Percentiles rank a stretch among this genome's conserved stretches.
Conservation (phyloP, 2,797 vertebrate genomes). For the Paramormyrops hopkinsi region DNA sequence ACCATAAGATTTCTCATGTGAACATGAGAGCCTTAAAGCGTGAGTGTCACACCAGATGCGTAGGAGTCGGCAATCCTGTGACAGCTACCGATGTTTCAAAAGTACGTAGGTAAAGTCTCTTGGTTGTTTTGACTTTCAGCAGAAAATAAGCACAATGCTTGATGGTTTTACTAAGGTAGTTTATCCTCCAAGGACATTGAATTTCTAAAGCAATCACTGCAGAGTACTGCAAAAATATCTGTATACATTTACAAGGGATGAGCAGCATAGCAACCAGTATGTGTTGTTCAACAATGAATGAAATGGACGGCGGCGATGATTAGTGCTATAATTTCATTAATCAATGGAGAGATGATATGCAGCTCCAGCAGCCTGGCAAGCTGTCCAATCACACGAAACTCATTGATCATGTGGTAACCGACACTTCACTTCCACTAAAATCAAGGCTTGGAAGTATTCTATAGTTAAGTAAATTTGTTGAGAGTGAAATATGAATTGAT, state of each 20-base stretch:
- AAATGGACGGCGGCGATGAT: background rate
- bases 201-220: conserved; percentile 24
- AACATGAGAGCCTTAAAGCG: background rate
- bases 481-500: background rate
- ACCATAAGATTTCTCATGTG: background rate
- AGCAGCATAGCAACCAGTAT: background rate
- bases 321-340: background rate
- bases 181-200: conserved; percentile 2
- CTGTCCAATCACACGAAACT: background rate
- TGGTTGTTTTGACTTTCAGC: background rate
- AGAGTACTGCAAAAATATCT: background rate
- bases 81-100: background rate
- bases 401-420: background rate
- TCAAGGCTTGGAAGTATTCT: background rate
- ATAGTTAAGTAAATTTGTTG: background rate
- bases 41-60: background rate
- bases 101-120: background rate
- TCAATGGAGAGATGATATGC: background rate
- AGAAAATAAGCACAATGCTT: background rate
- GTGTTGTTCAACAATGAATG: background rate
- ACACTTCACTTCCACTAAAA: background rate
- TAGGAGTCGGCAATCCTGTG: background rate
- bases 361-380: background rate
- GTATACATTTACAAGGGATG: background rate
- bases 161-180: conserved; percentile 15